Evolutionary conservation across 1,140 invertebrate genomes (phyloP), one percentile per base, ranked within the genome.

Genomic region (Philaenus spumarius): DNA sequence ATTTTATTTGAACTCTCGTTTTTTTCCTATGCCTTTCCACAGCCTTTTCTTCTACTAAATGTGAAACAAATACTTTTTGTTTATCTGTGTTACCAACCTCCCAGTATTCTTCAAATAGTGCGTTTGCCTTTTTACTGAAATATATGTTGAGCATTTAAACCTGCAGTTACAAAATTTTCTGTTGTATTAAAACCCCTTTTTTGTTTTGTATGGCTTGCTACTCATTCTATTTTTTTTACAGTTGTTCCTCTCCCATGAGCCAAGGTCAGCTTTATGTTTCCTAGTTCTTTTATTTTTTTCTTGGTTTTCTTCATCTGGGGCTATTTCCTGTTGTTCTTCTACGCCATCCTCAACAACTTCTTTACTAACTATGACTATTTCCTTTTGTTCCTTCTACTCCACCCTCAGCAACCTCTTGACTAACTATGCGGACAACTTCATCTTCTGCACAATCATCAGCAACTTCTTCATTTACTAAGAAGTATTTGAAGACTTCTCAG

Each of bases 11-110:
- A 24, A 9, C 40, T 24, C 14, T 17, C 9, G 17, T 55, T 24
- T 42, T 37, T 24, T 42, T 42, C 23, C 52, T 55, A 20, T 42
- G 35, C 22, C 52, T 39, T 17, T 9, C 11, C 37, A 55, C 52
- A 55, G 52, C 30, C 35, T 15, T 19, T 42, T 55, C 35, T 11
- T 40, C 35, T 4, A 42, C 52, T 40, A 39, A 42, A 19, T 37
- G 22, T 40, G 52, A 55, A 55, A 55, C 11, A 42, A 55, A 55
- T 14, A 20, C 52, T 20, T 55, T 55, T 55, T 55, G 52, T 14
- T 37, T 12, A 20, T 24, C 11, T 19, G n/a, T 14, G 35, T 55
- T 37, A 55, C 19, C 52, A 19, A 55, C 12, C 12, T 42, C n/a
- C 35, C 40, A 42, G 52, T 55, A 55, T 22, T 55, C 52, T 23